Percentiles rank a stretch among this genome's conserved stretches.
These are phyloP conservation scores for Drosophila sp. DNA, from an alignment of 1,140 invertebrate genomes.

Conservation along the genomic window DNA sequence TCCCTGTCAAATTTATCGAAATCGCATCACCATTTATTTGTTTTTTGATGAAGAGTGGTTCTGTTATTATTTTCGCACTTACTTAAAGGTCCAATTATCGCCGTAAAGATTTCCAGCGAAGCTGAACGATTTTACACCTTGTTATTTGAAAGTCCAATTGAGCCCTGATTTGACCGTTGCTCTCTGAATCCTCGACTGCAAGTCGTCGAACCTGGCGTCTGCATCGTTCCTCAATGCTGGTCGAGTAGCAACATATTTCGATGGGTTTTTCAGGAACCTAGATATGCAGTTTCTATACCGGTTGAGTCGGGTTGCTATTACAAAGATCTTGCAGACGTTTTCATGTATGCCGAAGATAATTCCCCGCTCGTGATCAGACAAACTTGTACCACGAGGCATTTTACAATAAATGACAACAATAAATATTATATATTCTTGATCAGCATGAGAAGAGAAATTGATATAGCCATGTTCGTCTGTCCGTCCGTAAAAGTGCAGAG, in stretches of 20 bases:
- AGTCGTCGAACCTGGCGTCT: neutral
- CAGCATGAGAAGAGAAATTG: no score
- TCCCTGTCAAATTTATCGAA: no score
- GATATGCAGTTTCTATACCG: neutral
- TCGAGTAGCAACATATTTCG: neutral
- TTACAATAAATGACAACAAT: neutral
- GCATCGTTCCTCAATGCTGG: neutral
- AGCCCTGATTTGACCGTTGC: conserved; percentile 1
- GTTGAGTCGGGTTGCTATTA: no score
- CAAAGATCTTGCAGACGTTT: no score
- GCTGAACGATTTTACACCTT: conserved; percentile 4
- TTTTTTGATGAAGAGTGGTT: no score
- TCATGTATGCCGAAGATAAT: neutral
- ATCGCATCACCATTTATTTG: no score
- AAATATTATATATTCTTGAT: no score
- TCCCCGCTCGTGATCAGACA: neutral
- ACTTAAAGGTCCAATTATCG: no score
- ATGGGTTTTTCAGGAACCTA: neutral
- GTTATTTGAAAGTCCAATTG: neutral
- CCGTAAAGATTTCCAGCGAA: no score
- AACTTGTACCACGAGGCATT: neutral
- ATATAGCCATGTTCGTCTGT: no score
- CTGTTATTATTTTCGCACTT: no score
- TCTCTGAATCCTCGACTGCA: neutral
- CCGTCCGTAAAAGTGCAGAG: no score